A percentile compares a stretch with the other conserved stretches of the same genome.
Conservation (phyloP, 35 echinoderm and acorn worm genomes). For the Lytechinus pictus region DNA sequence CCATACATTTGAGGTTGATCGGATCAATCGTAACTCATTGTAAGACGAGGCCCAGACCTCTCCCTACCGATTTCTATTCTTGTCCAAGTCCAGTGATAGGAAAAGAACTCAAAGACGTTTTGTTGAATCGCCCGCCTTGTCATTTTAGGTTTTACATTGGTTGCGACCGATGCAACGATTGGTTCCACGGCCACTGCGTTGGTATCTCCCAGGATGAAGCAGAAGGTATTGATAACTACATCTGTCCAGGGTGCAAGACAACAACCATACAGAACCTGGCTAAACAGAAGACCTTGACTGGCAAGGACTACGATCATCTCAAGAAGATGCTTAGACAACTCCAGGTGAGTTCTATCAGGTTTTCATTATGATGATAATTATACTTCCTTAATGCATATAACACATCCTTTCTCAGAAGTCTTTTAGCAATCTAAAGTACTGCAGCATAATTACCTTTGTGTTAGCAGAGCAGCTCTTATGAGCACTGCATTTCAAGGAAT, state of each 20-base stretch:
- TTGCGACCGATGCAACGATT: conserved; percentile 97
- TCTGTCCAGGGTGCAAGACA: conserved; percentile 86
- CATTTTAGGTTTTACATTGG: conserved; percentile 94
- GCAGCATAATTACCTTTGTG: no score
- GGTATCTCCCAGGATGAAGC: conserved; percentile 86
- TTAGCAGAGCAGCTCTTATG: no score
- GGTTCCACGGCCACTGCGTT: conserved; percentile 96
- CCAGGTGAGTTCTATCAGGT: conserved; percentile 66
- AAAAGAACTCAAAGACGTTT: neutral
- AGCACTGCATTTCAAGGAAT: no score
- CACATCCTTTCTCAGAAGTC: no score
- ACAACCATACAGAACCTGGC: conserved; percentile 56
- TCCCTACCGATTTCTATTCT: neutral
- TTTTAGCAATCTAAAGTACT: no score
- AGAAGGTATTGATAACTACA: conserved; percentile 92
- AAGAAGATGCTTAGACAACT: conserved; percentile 82
- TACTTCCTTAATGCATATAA: no score
- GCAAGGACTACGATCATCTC: conserved; percentile 88
- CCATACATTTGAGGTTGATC: no score
- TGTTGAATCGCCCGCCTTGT: neutral
- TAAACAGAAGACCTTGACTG: conserved; percentile 69
- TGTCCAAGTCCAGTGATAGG: neutral
- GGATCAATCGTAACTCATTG: no score
- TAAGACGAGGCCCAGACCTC: no score
- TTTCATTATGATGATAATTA: neutral